Conservation (phyloP, 2,888 invertebrate species). For the Lithophane leautieri region DNA sequence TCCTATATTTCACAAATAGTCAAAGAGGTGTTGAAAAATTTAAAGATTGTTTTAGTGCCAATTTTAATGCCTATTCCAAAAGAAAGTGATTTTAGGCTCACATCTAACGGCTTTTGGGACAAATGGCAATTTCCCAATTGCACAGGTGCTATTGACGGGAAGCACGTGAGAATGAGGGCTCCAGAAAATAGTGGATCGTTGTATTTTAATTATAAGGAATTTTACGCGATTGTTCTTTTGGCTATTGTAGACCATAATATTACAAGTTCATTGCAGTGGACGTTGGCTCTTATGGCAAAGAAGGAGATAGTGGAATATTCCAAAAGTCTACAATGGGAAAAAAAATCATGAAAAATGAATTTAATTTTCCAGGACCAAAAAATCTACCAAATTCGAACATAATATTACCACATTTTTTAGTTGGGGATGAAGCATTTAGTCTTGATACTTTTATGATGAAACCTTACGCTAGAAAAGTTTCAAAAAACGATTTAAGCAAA, state of each 20-base stretch:
- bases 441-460: constrained; percentile 55
- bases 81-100: background rate
- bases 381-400: constrained; percentile 46
- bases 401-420: constrained; percentile 51
- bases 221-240: constrained; percentile 42
- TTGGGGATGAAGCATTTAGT: constrained; percentile 51
- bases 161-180: constrained; percentile 2
- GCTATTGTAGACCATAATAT: constrained; percentile 67
- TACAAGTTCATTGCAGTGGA: constrained; percentile 63
- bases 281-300: constrained; percentile 56
- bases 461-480: constrained; percentile 46
- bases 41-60: too few species aligned
- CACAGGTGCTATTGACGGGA: constrained; percentile 10
- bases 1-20: too few species aligned
- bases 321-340: constrained; percentile 49
- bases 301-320: constrained; percentile 50
- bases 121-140: constrained; percentile 19
- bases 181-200: constrained; percentile 6
- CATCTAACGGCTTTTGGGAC: constrained; percentile 8
- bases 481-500: constrained; percentile 45
- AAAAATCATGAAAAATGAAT: constrained; percentile 39
- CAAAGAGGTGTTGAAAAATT: too few species aligned
- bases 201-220: constrained; percentile 13
- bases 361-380: constrained; percentile 53
- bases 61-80: constrained; percentile 10